Percentiles rank a stretch among this genome's conserved stretches.
phyloP scores from a whole-genome alignment of 2,113 vertebrate genomes.

The Camelus dromedarius region DNA sequence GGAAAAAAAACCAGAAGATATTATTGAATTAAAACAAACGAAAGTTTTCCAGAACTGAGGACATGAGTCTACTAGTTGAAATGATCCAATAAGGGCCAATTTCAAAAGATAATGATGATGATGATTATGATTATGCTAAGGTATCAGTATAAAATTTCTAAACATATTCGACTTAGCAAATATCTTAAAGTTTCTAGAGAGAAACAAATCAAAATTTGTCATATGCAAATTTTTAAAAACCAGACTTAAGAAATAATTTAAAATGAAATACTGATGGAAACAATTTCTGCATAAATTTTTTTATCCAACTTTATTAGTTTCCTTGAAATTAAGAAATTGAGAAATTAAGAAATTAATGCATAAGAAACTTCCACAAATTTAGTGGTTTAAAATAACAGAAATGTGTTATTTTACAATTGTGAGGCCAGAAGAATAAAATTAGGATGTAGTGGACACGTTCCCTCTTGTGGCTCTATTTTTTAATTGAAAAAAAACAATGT shows the following conservation, averaged over 20 bases:
- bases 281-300: not conserved
- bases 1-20: not conserved
- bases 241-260: not conserved
- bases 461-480: not conserved
- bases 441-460: not conserved
- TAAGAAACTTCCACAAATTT: not conserved
- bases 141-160: not conserved
- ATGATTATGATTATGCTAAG: not conserved
- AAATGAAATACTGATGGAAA: not conserved
- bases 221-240: not conserved
- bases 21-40: not conserved
- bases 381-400: not conserved
- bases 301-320: not conserved
- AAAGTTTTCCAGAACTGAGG: not conserved
- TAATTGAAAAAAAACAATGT: no score
- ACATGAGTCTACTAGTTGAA: not conserved
- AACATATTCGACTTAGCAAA: not conserved
- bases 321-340: not conserved
- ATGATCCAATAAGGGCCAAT: not conserved
- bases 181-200: not conserved
- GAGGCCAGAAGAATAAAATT: not conserved
- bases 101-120: not conserved
- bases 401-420: not conserved
- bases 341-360: not conserved
- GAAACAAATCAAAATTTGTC: not conserved